These are phyloP conservation scores for Eledona agricola DNA, from an alignment of 2,888 invertebrate genomes.

Conservation along the genomic window DNA sequence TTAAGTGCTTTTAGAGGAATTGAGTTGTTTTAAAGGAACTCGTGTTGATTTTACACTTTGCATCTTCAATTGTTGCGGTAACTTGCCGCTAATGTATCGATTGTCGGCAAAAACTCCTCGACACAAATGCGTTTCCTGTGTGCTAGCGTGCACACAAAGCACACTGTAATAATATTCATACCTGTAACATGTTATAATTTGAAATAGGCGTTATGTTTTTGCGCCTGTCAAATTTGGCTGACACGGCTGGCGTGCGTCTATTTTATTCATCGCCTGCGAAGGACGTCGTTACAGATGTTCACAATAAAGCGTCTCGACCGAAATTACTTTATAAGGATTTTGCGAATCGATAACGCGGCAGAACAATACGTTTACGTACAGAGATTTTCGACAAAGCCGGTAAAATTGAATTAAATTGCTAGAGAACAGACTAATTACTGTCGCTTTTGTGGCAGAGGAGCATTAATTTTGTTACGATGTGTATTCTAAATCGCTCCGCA, in stretches of 20 bases:
- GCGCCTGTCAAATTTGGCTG: not conserved
- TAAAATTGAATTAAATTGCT: conserved; percentile 9
- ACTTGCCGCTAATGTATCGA: not conserved
- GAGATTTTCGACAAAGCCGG: conserved; percentile 3
- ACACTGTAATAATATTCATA: conserved; percentile 10
- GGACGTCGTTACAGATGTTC: not conserved
- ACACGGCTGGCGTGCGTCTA: not conserved
- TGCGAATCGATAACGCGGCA: conserved; percentile 1
- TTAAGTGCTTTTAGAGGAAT: no score
- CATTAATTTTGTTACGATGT: conserved; percentile 21
- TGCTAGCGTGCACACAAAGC: conserved; percentile 10
- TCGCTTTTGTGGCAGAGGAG: conserved; percentile 8
- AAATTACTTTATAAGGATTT: conserved; percentile 2
- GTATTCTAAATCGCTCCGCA: conserved; percentile 12
- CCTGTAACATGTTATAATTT: conserved; percentile 11
- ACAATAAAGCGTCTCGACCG: conserved; percentile 2
- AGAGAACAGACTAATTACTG: conserved; percentile 13
- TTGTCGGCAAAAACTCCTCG: conserved; percentile 2
- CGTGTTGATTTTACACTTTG: conserved; percentile 29
- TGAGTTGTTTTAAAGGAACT: conserved; percentile 26
- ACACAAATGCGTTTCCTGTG: conserved; percentile 1
- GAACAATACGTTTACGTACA: conserved; percentile 3
- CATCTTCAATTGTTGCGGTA: conserved; percentile 6
- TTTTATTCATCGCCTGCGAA: conserved; percentile 1
- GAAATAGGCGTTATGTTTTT: not conserved